Percentiles rank a stretch among this genome's conserved stretches.
Evolutionary conservation across 2,888 invertebrate genomes (phyloP).

Genomic region (Zhuqinia jingwanae): DNA sequence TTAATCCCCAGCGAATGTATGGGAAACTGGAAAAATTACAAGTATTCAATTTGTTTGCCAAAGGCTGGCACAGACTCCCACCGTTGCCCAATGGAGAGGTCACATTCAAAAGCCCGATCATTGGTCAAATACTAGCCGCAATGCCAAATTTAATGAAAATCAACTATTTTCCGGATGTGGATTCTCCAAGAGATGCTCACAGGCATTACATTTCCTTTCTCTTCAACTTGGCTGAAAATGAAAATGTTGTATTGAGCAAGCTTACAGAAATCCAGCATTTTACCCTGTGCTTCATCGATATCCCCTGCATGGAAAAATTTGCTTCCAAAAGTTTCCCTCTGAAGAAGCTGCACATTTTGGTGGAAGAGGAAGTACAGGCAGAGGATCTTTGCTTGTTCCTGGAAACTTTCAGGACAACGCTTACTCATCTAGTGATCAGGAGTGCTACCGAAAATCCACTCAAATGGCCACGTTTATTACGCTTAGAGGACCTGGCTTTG

Average conservation of each 20-base stretch:
- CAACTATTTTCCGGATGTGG: slow-evolving; percentile 66
- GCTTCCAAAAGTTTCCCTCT: slow-evolving; percentile 54
- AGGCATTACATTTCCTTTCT: slow-evolving; percentile 63
- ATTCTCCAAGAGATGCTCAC: slow-evolving; percentile 64
- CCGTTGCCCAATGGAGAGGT: slow-evolving; percentile 58
- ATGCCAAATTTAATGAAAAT: slow-evolving; percentile 65
- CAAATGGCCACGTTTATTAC: slow-evolving; percentile 60
- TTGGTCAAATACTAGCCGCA: slow-evolving; percentile 56
- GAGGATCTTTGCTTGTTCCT: slow-evolving; percentile 54
- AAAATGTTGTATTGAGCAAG: slow-evolving; percentile 8
- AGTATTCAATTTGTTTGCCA: slow-evolving; percentile 58
- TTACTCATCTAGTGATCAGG: slow-evolving; percentile 52
- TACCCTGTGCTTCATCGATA: slow-evolving; percentile 55
- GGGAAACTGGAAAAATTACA: slow-evolving; percentile 47
- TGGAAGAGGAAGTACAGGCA: slow-evolving; percentile 60
- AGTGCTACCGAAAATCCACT: slow-evolving; percentile 63
- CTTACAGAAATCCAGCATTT: slow-evolving; percentile 59
- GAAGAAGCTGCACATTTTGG: slow-evolving; percentile 49
- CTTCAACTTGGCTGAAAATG: slow-evolving; percentile 50
- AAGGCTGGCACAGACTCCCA: slow-evolving; percentile 61
- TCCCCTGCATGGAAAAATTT: slow-evolving; percentile 56
- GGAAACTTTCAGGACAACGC: slow-evolving; percentile 57
- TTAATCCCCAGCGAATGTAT: slow-evolving; percentile 48
- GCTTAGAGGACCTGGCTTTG: slow-evolving; percentile 47
- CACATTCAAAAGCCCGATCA: slow-evolving; percentile 50